Percentiles rank a stretch among this genome's conserved stretches.
These are phyloP conservation scores for Pandemis heparana DNA, from an alignment of 2,888 invertebrate species.

Conservation along the genomic window DNA sequence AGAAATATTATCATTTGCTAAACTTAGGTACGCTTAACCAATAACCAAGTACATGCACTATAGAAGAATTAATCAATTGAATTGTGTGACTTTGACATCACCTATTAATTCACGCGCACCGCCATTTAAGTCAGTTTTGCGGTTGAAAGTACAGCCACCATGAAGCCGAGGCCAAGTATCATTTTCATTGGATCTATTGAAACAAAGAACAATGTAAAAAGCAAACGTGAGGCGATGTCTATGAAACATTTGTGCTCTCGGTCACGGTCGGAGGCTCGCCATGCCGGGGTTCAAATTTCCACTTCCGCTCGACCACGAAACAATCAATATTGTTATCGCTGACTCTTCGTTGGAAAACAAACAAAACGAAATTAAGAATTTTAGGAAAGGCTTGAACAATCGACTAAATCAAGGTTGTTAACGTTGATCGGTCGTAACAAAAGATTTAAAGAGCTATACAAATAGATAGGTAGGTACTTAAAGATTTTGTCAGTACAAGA, in stretches of 20 bases:
- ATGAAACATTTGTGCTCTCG: constrained; percentile 74
- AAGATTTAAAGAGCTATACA: constrained; percentile 9
- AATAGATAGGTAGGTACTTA: not conserved
- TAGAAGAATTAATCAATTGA: too few species aligned
- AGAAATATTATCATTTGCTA: too few species aligned
- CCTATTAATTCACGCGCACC: constrained; percentile 25
- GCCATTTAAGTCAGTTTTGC: constrained; percentile 42
- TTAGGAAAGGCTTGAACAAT: constrained; percentile 56
- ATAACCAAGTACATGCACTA: not conserved
- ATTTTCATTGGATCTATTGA: constrained; percentile 59
- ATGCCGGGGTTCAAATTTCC: constrained; percentile 78
- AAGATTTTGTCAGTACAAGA: not conserved
- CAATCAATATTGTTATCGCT: constrained; percentile 80
- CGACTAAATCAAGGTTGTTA: constrained; percentile 50
- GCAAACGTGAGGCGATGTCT: constrained; percentile 66
- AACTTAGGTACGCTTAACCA: not conserved
- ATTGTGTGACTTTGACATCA: constrained; percentile 10
- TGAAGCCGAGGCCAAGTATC: constrained; percentile 52
- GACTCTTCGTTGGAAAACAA: constrained; percentile 75
- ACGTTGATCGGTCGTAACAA: constrained; percentile 9
- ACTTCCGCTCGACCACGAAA: constrained; percentile 78
- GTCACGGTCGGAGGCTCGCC: constrained; percentile 76
- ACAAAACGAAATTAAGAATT: constrained; percentile 70
- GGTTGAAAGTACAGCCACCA: constrained; percentile 44
- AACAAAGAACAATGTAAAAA: constrained; percentile 65